Evolutionary conservation across 2,888 invertebrate genomes (phyloP), one percentile per base, ranked within the genome.

Genomic region (Tetanocera ferruginea): DNA sequence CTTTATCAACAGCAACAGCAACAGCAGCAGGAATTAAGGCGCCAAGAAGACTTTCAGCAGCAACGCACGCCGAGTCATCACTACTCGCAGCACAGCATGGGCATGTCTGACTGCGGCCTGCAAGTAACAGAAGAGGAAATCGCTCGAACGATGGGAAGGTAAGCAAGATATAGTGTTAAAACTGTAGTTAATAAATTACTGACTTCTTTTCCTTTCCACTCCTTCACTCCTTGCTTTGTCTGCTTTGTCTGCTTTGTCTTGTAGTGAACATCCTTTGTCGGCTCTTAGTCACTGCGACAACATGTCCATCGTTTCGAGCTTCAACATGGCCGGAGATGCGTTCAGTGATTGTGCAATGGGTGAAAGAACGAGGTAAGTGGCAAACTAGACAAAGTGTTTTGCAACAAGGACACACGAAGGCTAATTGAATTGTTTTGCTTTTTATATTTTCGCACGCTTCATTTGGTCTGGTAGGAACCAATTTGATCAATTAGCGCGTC

Each of bases 71-170:
- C 87, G 19, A 94, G 93, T 1, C 91, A 94, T 82, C 95, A 96
- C 88, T 95, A 94, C 14, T 96, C 96, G 23, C 96, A 96, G 69
- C 87, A 88, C 60, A 89, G 87, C 82, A 88, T 88, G 67, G 84
- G 82, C 6, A 96, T 94, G 91, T 95, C 95, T 89, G 97, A 96
- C 88, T 94, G 93, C 79, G 97, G 96, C 84, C 91, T 97, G 76
- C 97, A 97, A 91, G 96, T 96, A 74, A 97, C 96, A 6, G 97
- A 97, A 90, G 97, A 97, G 90, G 97, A 97, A 87, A 97, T 97
- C 80, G 96, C 96, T 5, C 92, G 94, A 75, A 96, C 96, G 85
- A 96, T 96, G 95, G 94, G 94, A 57, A 91, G 91, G 83, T 90
- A 91, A 83, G 84, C 82, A 55, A 43, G 0, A 78, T 80, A 17